A percentile compares a stretch with the other conserved stretches of the same genome.
Conservation (phyloP, 2,797 vertebrate genomes). For the Parotocinclus haroldoi region DNA sequence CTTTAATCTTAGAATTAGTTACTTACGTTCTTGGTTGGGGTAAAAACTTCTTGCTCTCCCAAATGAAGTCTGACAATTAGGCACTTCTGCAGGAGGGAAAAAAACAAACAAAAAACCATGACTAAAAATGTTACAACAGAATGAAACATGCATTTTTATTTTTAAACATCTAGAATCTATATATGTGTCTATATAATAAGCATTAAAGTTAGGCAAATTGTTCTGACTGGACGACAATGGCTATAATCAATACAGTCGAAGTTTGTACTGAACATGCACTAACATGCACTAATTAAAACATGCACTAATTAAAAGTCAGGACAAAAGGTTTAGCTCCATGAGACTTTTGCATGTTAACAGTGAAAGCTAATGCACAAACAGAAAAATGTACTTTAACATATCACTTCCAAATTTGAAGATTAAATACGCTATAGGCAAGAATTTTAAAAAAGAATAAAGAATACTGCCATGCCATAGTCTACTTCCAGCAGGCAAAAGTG, state of each 20-base stretch:
- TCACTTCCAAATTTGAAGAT: no score
- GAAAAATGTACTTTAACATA: not conserved
- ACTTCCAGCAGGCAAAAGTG: conserved; percentile 35
- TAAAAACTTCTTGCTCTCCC: conserved; percentile 83
- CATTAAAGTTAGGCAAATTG: no score
- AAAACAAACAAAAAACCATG: no score
- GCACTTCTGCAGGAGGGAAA: conserved; percentile 82
- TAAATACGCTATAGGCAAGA: not conserved
- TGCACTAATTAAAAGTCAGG: no score
- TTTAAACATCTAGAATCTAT: no score
- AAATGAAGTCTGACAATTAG: conserved; percentile 93
- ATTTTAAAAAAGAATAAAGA: conserved; percentile 2
- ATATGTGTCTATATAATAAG: no score
- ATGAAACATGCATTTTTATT: no score
- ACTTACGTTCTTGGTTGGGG: conserved; percentile 88
- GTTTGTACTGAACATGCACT: no score
- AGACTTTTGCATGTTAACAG: not conserved
- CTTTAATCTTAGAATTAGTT: not conserved
- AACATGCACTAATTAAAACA: no score
- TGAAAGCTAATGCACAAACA: not conserved
- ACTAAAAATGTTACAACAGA: no score
- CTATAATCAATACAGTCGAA: no score
- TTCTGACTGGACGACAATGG: no score
- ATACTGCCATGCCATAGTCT: conserved; percentile 2
- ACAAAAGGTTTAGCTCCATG: not conserved